Base-by-base conservation (phyloP, 2,888 invertebrate species). In the Melolontha melolontha region DNA sequence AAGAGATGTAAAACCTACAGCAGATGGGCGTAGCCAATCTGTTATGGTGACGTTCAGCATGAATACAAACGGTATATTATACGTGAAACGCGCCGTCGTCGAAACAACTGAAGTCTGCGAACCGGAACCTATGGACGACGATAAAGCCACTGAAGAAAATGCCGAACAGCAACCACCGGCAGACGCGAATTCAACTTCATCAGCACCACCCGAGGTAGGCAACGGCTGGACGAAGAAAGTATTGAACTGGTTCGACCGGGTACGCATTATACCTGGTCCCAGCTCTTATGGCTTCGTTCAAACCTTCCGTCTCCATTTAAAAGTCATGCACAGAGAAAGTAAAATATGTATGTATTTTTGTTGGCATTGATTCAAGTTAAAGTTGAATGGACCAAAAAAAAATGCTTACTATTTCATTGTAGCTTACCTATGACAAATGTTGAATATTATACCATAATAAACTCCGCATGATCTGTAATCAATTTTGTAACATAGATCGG, bases 41-140 rank as follows among this genome's bases (percentile, higher is more conserved):
- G 92, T 98, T 0, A 98, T 98, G 85, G 92, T 99, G 4, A 98
- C 98, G 86, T 95, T 96, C 5, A 89, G 97, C 75, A 88, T 99
- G 64, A 97, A 98, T 85, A 87, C 94, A 57, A 93, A 99, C 82
- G 98, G 99, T 59, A 91, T 98, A 70, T 91, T 99, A 79, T 89
- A 90, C 10, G 90, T 98, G 22, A 90, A 92, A 10, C 93, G 93
- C 64, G 98, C 98, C 4, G 91, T 96, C 65, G 88, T 92, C 44
- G 93, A 94, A 79, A 92, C 92, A 79, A 91, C 90, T 77, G 89
- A 87, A 70, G 85, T 86, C 1, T 81, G 83, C 67, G 77, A 80
- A 78, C 66, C 81, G 79, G 76, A 84, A 80, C 67, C 82, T 79
- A 75, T 84, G 79, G 66, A 82, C 81, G 68, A 71, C 66, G 63